Evolutionary conservation across 1,140 invertebrate species (phyloP).

Genomic region (Macrosteles quadrilineatus): DNA sequence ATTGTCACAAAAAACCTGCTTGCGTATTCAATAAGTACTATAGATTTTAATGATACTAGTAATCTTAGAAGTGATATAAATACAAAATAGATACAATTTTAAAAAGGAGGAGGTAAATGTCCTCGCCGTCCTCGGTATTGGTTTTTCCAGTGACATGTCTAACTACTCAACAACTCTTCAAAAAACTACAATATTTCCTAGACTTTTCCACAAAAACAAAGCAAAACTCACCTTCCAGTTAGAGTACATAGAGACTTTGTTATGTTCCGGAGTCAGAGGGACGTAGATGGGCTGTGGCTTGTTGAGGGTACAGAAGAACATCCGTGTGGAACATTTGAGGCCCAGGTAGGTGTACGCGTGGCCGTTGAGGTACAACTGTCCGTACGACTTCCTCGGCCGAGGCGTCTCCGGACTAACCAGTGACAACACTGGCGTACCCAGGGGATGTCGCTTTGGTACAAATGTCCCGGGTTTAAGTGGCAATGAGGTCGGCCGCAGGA

Average conservation of each 20-base stretch:
- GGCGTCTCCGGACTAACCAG: slow-evolving; percentile 89
- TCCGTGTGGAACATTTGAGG: slow-evolving; percentile 84
- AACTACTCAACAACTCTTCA: too few species aligned
- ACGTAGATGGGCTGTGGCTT: slow-evolving; percentile 95
- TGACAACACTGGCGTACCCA: slow-evolving; percentile 70
- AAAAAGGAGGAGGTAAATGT: too few species aligned
- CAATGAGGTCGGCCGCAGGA: slow-evolving; percentile 74
- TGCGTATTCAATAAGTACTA: too few species aligned
- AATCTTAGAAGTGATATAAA: too few species aligned
- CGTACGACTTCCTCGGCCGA: slow-evolving; percentile 81
- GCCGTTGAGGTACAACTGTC: slow-evolving; percentile 83
- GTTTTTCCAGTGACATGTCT: too few species aligned
- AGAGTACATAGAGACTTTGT: slow-evolving; percentile 95
- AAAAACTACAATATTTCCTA: too few species aligned
- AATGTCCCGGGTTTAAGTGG: slow-evolving; percentile 80
- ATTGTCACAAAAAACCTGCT: too few species aligned
- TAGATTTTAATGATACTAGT: too few species aligned
- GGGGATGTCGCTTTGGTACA: slow-evolving; percentile 71
- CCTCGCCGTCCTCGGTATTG: too few species aligned
- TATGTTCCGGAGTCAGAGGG: slow-evolving; percentile 69
- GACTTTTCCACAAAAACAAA: too few species aligned
- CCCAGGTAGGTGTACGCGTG: slow-evolving; percentile 92
- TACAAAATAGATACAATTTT: too few species aligned
- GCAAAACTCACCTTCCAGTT: slow-evolving; percentile 78
- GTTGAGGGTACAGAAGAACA: slow-evolving; percentile 91